phyloP scores from a whole-genome alignment of 2,888 invertebrate genomes.

The Drosophila anceps region DNA sequence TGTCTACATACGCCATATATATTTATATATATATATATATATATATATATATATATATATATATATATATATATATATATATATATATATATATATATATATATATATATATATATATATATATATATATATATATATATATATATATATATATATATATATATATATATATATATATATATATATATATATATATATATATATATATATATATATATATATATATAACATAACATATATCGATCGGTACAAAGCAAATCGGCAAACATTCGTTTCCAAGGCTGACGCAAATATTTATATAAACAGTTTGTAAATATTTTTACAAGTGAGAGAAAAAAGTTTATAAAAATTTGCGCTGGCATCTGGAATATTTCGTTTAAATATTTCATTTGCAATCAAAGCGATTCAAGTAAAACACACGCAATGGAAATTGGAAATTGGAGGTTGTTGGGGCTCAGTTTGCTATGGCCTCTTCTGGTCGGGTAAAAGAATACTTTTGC shows the following conservation, averaged over 20 bases:
- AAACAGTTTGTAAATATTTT: slow-evolving; percentile 77
- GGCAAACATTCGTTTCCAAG: slow-evolving; percentile 44
- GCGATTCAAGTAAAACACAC: slow-evolving; percentile 48
- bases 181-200: neutral
- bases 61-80: neutral
- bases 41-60: neutral
- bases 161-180: neutral
- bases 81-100: neutral
- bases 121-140: neutral
- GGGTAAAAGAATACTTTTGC: slow-evolving; percentile 18
- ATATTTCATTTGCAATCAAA: slow-evolving; percentile 79
- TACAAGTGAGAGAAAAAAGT: slow-evolving; percentile 70
- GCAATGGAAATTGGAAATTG: slow-evolving; percentile 30
- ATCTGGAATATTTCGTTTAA: slow-evolving; percentile 78
- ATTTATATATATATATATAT: neutral
- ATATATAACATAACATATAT: neutral
- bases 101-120: neutral
- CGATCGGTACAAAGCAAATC: slow-evolving; percentile 11
- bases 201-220: neutral
- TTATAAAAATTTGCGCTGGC: slow-evolving; percentile 72
- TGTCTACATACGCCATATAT: neutral
- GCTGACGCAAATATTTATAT: slow-evolving; percentile 72
- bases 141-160: neutral
- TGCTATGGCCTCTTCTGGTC: neutral
- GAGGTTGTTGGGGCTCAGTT: slow-evolving; percentile 1